Base-by-base conservation (phyloP, 2,888 invertebrate genomes). In the Caenorhabditis uteleia region DNA sequence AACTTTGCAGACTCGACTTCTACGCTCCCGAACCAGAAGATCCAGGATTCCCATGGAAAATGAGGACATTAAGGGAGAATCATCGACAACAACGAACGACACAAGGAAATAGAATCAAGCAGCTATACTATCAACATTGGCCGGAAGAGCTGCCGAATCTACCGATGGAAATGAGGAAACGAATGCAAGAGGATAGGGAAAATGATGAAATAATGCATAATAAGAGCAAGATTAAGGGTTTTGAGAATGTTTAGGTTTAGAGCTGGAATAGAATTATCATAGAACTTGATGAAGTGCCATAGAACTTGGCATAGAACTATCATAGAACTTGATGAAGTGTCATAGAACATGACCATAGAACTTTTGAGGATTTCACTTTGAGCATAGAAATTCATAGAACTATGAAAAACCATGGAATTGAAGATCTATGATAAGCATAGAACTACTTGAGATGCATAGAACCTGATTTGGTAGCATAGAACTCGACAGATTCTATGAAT, bases 41-140 rank as follows among this genome's bases (percentile, higher is more conserved):
- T 34, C n/a, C 34, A 36, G 53, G 36, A 4, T 72, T 72, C 38
- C 72, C 72, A n/a, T 72, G 72, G 72, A 72, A 72, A 50, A 65
- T 62, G 54, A 58, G 60, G 46, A 68, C 48, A 31, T 25, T 64
- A 36, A 46, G 58, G 26, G 58, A 58, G 12, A 54, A 38, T 16
- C 21, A 49, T 27, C 40, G 38, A 0, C 40, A 49, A 38, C 38
- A 21, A 31, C 34, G 33, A 38, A 39, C 48, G 44, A 64, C 55
- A 39, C 57, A 39, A 45, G 44, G 46, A 29, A 60, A 70, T 31
- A 39, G 56, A 27, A 67, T 70, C 49, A 56, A 67, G 48, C 60
- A 48, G 58, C 27, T 70, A 18, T 70, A 68, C 38, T 70, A 70
- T 47, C 46, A 61, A 12, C 60, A 58, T 38, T 59, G 64, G 45